These are phyloP conservation scores for Rousettus leschenaultii DNA, from an alignment of 2,113 vertebrate species.

Conservation along the genomic window DNA sequence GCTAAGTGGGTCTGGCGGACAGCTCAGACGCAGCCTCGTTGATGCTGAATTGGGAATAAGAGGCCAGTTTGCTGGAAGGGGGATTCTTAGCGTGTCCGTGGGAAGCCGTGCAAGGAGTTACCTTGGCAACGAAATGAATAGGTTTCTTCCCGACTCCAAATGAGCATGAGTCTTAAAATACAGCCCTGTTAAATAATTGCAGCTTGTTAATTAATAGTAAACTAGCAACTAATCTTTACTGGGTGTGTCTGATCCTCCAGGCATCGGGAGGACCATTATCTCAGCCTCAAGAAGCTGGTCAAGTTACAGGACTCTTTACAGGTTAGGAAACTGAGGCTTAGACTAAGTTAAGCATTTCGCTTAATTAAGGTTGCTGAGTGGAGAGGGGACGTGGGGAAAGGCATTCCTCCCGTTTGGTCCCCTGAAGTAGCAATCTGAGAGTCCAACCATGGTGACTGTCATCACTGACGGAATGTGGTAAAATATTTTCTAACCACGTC, in stretches of 20 bases:
- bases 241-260: background rate
- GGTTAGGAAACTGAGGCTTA: background rate
- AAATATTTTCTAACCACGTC: background rate
- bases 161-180: background rate
- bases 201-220: background rate
- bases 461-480: background rate
- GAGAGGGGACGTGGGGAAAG: background rate
- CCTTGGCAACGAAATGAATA: background rate
- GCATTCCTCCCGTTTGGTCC: background rate
- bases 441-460: background rate
- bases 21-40: background rate
- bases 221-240: background rate
- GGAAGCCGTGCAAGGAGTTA: background rate
- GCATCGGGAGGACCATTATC: accelerated
- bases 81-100: background rate
- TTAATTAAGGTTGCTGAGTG: background rate
- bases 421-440: background rate
- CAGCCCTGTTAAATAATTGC: background rate
- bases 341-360: background rate
- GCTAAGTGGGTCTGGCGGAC: background rate
- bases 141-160: background rate
- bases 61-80: background rate
- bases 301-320: background rate
- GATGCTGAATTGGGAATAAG: conserved; percentile 4
- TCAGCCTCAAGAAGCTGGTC: background rate